Base-by-base conservation (phyloP, 2,888 invertebrate genomes). In the Agriopis leucophaearia region DNA sequence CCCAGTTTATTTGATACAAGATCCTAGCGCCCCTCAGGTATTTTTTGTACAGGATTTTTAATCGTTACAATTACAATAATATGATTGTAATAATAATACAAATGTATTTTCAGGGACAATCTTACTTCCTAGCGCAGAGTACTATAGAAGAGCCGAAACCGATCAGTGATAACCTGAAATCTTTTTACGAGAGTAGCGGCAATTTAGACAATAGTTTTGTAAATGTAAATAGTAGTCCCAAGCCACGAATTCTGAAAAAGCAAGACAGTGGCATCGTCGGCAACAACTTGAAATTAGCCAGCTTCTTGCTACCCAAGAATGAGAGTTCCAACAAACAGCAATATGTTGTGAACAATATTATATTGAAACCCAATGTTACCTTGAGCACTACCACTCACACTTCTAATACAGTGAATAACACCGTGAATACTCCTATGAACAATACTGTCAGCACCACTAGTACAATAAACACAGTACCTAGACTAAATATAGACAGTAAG, bases 181-280 rank as follows among this genome's bases (percentile, higher is more conserved):
- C 86, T 69, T 94, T 92, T 78, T 94, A 93, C 77, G 93, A 94
- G 84, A 94, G 86, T 81, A 93, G 92, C 86, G 93, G 92, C 74
- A 92, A 91, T 78, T 83, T 93, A 61, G 92, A 92, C 76, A 88
- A 86, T 78, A 80, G 87, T 65, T 75, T 85, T 47, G 76, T 82
- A 50, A 83, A 80, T 63, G 70, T 75, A n/a, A 82, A 85, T 27
- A 82, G 73, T 61, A 76, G 75, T 70, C 60, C 76, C 0, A 88
- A 84, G 65, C 86, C 88, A 15, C 82, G 84, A 67, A 82, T 85
- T 67, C 68, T 89, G 12, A 90, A 85, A 69, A 90, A 87, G 74
- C 78, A 81, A 60, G 89, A 88, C 59, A 77, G 75, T 35, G 80
- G 83, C 70, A 72, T 83, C n/a, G 80, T 86, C 7, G 88, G 88